phyloP scores from a whole-genome alignment of 2,797 vertebrate species.

The Chaetodon trifasciatus region DNA sequence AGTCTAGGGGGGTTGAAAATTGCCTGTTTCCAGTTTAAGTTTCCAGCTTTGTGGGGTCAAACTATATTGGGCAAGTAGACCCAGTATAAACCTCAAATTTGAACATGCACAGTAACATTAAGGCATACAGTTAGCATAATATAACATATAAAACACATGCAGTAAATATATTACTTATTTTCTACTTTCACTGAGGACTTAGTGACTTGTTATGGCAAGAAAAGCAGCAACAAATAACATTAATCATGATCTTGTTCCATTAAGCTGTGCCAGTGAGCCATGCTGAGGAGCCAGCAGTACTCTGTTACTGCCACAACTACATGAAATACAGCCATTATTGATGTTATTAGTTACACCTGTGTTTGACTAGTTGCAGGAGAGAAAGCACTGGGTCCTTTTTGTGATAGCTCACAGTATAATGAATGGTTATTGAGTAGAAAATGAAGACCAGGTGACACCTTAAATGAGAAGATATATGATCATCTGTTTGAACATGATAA shows the following conservation, averaged over 20 bases:
- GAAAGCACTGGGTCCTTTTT: slow-evolving; percentile 76
- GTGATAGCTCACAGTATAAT: slow-evolving; percentile 85
- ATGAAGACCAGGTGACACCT: slow-evolving; percentile 92
- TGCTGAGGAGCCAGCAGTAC: neutral
- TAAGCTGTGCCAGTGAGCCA: neutral
- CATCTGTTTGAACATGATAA: slow-evolving; percentile 90
- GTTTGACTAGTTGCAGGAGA: slow-evolving; percentile 49
- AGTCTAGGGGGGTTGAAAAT: too few relatives aligned
- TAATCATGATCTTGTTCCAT: neutral
- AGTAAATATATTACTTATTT: too few relatives aligned
- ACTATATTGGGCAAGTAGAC: too few relatives aligned
- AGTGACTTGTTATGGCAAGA: neutral
- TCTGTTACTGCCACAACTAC: slow-evolving; percentile 1
- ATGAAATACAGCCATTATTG: slow-evolving; percentile 11
- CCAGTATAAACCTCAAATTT: too few relatives aligned
- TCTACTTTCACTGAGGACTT: neutral
- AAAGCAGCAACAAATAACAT: slow-evolving; percentile 12
- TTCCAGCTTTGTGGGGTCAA: too few relatives aligned
- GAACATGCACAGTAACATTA: too few relatives aligned
- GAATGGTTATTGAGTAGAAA: slow-evolving; percentile 90
- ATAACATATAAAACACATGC: too few relatives aligned
- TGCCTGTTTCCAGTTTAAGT: too few relatives aligned
- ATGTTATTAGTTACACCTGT: slow-evolving; percentile 35
- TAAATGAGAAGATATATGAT: slow-evolving; percentile 90
- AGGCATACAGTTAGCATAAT: too few relatives aligned